These are phyloP conservation scores for Apistogramma diplotaenia DNA, from an alignment of 2,113 vertebrate genomes.

Conservation along the genomic window DNA sequence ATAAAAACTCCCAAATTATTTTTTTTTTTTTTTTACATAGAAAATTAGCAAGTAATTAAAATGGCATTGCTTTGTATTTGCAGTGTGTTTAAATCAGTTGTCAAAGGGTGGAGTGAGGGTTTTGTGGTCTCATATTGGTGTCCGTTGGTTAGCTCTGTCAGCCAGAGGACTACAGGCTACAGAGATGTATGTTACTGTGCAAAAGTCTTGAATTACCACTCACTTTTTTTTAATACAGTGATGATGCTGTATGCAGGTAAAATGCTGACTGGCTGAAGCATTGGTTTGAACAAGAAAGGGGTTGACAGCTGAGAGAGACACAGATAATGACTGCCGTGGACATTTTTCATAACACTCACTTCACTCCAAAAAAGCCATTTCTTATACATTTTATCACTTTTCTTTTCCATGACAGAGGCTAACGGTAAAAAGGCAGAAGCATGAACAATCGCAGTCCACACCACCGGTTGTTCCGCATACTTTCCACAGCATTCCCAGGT, in stretches of 20 bases:
- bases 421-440: not conserved
- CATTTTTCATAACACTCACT: not conserved
- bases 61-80: not conserved
- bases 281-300: not conserved
- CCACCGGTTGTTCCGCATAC: not conserved
- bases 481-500: not conserved
- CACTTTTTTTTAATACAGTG: too few relatives aligned
- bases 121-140: too few relatives aligned
- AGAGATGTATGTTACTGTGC: too few relatives aligned
- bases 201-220: too few relatives aligned
- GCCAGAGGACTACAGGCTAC: too few relatives aligned
- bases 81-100: too few relatives aligned
- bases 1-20: not conserved
- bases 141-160: too few relatives aligned
- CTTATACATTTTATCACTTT: not conserved
- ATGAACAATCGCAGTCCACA: not conserved
- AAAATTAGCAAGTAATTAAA: accelerated
- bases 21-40: not conserved
- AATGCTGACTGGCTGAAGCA: not conserved
- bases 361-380: not conserved
- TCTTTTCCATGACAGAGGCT: not conserved
- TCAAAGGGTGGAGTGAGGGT: too few relatives aligned
- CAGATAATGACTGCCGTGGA: not conserved
- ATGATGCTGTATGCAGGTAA: not conserved
- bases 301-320: not conserved